phyloP scores from a whole-genome alignment of 37 sponge, comb jelly and placozoan species.

The Tethya wilhelma region DNA sequence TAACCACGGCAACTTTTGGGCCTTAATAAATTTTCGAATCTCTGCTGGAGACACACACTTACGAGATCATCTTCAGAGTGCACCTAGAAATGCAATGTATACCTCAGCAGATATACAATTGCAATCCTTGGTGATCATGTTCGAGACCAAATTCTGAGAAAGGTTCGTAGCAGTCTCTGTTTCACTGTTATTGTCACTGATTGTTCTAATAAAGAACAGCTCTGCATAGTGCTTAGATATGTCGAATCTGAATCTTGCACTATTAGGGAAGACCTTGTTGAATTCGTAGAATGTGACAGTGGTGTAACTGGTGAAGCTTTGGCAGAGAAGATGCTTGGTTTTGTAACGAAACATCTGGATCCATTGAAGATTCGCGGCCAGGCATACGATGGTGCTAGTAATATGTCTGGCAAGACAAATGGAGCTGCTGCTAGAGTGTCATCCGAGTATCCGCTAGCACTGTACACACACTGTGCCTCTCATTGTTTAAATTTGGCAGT shows the following conservation, averaged over 20 bases:
- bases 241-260: no score
- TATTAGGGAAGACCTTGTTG: conserved; percentile 77
- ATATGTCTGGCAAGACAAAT: conserved; percentile 46
- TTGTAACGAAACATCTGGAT: conserved; percentile 35
- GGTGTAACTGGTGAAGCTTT: conserved; percentile 73
- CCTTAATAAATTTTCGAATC: conserved; percentile 49
- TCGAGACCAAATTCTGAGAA: conserved; percentile 41
- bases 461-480: conserved; percentile 62
- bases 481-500: conserved; percentile 57
- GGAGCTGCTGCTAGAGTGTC: conserved; percentile 46
- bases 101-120: conserved; percentile 60
- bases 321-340: conserved; percentile 51
- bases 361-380: conserved; percentile 65
- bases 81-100: conserved; percentile 54
- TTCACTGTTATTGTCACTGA: conserved; percentile 73
- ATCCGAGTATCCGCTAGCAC: conserved; percentile 40
- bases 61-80: conserved; percentile 45
- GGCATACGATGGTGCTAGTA: conserved; percentile 82
- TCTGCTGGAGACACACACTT: conserved; percentile 48
- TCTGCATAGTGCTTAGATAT: no score
- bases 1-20: conserved; percentile 65
- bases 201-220: no score
- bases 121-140: conserved; percentile 36
- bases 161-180: conserved; percentile 9
- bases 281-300: conserved; percentile 62